Base-by-base conservation (phyloP, 2,797 vertebrate genomes). In the Cynopterus sphinx region DNA sequence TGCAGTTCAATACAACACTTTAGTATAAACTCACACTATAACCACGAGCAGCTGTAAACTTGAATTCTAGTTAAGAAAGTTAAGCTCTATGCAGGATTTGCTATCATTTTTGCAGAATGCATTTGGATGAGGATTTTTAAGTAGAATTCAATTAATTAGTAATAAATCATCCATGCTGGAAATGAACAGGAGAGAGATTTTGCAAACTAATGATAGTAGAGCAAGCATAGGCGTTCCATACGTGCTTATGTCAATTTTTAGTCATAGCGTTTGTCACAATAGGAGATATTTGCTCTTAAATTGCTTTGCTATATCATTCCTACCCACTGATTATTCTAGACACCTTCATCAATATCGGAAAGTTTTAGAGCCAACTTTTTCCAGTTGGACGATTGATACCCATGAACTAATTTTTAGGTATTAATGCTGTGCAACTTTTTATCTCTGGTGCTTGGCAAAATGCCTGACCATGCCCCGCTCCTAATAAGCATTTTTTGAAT, bases 171-270 rank as follows among this genome's bases (percentile, higher is more conserved):
- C 83, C 17, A 0, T 63, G 68, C 19, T 43, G 74, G 36, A 70
- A 65, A 31, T 53, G n/a, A 74, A 28, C n/a, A 26, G 41, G 65
- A 59, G 22, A 87, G 77, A 74, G 31, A 53, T 65, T 93, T 28
- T 89, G 15, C 15, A 61, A 43, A 74, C 41, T 39, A 49, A 26
- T 26, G 28, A 0, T 6, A 10, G 2, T 3, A 70, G 21, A 41
- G 6, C 36, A 71, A 17, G 4, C 5, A 2, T 6, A 22, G 53
- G 13, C 36, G 28, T 55, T 70, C 31, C 2, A 4, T 28, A 0
- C 19, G 0, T 0, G 10, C 21, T 1, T 2, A 12, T 36, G 22
- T 26, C 31, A 15, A 9, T 51, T 46, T 9, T 39, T 49, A 2
- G 31, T 83, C 81, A 22, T 11, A 8, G 51, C 51, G 28, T 79